Evolutionary conservation across 2,888 invertebrate genomes (phyloP), one percentile per base, ranked within the genome.

Genomic region (Agrypnus murinus): DNA sequence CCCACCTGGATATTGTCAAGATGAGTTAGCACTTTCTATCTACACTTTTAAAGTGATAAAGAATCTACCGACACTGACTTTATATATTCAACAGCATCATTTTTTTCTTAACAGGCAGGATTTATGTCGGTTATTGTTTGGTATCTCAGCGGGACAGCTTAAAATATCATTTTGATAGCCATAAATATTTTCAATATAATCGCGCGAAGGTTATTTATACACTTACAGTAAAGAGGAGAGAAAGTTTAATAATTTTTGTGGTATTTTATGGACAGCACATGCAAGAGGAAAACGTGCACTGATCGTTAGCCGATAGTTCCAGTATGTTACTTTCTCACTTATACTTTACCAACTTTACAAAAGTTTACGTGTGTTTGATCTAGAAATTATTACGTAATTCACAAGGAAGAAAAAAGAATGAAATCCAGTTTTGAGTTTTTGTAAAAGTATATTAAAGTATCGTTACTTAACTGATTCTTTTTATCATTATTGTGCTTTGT

Each of bases 101-200:
- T 25, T 60, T 55, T 64, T 55, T 15, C 64, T 53, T 57, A 63
- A 63, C 25, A 25, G 55, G 57, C 32, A 58, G 36, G 64, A 69
- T 69, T 69, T 69, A 69, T 71, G 65, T 66, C 17, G 31, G 45
- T 34, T 34, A 65, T 65, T 71, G 66, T 71, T n/a, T 59, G 62
- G 55, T 57, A 46, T 45, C 65, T 1, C 66, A 9, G 62, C 62
- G 62, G 50, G 66, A 62, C 19, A 38, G 25, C 59, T 59, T 43
- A 60, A 71, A 70, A 71, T 71, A 36, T 34, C 34, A 40, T 45
- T 62, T 66, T 60, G 65, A 71, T 70, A 62, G 55, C 46, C 48
- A 53, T 19, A 45, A 40, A 25, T 25, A 25, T 25, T 2, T 25
- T 25, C 25, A 25, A 25, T 25, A 25, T 25, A 5, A 3, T 25